A percentile compares a stretch with the other conserved stretches of the same genome.
Evolutionary conservation across 1,140 invertebrate genomes (phyloP).

Genomic region (Drosophila neocordata): DNA sequence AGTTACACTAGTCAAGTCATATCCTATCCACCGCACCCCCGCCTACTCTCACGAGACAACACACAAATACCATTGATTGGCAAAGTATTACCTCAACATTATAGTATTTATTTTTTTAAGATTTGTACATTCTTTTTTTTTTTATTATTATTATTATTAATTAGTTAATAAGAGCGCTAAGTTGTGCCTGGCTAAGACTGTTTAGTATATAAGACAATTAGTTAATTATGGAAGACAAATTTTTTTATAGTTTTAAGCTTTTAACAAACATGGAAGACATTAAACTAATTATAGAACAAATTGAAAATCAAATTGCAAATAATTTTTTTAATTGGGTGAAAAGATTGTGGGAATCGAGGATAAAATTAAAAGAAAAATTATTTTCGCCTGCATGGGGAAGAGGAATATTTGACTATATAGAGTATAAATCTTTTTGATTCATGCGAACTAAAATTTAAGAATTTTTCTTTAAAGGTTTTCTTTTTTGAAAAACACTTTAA

Average conservation of each 20-base stretch:
- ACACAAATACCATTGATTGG: conserved; percentile 61
- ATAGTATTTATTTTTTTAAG: conserved; percentile 61
- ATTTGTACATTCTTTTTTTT: conserved; percentile 15
- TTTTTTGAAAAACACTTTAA: too few species aligned
- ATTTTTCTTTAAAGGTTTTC: too few species aligned
- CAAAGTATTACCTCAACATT: conserved; percentile 76
- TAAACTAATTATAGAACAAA: conserved; percentile 57
- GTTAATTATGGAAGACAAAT: conserved; percentile 75
- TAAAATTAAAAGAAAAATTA: too few species aligned
- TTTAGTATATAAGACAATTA: conserved; percentile 55
- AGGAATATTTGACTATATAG: background rate
- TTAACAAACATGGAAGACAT: conserved; percentile 70
- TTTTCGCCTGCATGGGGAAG: too few species aligned
- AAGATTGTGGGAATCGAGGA: too few species aligned
- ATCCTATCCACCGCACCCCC: conserved; percentile 56
- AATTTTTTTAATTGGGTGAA: conserved; percentile 6
- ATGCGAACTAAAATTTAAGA: too few species aligned
- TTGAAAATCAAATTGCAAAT: conserved; percentile 26
- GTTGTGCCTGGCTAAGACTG: conserved; percentile 58
- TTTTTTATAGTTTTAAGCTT: conserved; percentile 55
- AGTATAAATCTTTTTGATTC: too few species aligned
- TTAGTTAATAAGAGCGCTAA: conserved; percentile 51
- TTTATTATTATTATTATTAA: conserved; percentile 44
- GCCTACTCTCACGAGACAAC: conserved; percentile 8
- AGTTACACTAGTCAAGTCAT: conserved; percentile 1